These are phyloP conservation scores for Coregonus sp. DNA, from an alignment of 2,797 vertebrate genomes.

Conservation along the genomic window DNA sequence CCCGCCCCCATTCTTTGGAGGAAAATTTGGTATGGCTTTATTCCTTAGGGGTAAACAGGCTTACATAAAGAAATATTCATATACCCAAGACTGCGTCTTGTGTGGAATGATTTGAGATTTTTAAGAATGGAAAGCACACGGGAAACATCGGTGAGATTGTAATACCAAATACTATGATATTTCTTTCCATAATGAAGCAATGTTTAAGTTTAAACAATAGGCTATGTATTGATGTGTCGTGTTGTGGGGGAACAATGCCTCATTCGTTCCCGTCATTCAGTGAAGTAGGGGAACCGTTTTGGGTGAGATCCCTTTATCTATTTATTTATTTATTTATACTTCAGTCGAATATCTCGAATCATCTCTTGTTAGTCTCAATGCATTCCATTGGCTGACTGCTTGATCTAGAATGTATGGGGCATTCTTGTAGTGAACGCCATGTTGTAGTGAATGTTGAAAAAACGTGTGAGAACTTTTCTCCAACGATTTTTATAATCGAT, in stretches of 20 bases:
- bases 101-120: not conserved
- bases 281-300: conserved; percentile 42
- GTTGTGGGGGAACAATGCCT: not conserved
- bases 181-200: not conserved
- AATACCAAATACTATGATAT: not conserved
- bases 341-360: conserved; percentile 23
- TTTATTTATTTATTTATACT: conserved; percentile 29
- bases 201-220: conserved; percentile 7
- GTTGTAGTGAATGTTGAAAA: conserved; percentile 60
- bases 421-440: conserved; percentile 68
- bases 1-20: conserved; percentile 61
- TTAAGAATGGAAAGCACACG: not conserved
- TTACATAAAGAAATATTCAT: conserved; percentile 59
- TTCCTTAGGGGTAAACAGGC: conserved; percentile 70
- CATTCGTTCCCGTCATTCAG: conserved; percentile 15
- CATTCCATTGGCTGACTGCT: conserved; percentile 42
- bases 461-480: conserved; percentile 30
- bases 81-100: conserved; percentile 16
- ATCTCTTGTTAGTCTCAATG: conserved; percentile 25
- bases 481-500: conserved; percentile 26
- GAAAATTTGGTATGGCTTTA: conserved; percentile 54
- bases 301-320: conserved; percentile 66
- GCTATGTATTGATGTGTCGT: not conserved
- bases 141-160: not conserved
- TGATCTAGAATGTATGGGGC: conserved; percentile 58